Evolutionary conservation across 2,797 vertebrate genomes (phyloP), one percentile per base, ranked within the genome.

Genomic region (Allobates femoralis): DNA sequence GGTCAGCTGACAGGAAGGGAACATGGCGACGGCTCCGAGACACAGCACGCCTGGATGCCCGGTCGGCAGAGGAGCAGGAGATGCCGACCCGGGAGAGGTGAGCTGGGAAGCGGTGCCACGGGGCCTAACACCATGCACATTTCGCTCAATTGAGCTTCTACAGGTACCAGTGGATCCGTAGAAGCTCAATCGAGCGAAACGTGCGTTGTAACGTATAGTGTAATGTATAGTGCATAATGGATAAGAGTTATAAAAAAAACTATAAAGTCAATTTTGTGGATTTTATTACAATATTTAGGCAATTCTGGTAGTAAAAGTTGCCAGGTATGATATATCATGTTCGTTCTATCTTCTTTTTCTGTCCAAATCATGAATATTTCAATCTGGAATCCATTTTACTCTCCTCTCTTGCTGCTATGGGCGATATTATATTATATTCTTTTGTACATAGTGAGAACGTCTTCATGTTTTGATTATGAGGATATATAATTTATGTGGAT

Each of bases 401-500:
- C 50, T 18, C 28, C 26, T 74, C 37, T 74, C 66, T 74, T 26
- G 53, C 67, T 34, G 53, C n/a, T 34, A 23, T 28, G 34, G 56
- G 3, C 12, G 69, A 83, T 60, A 60, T 71, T 56, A 58, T 46
- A 83, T 74, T 60, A 21, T 62, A 74, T 60, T 83, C 30, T 46
- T 74, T 60, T 2, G 3, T 21, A 26, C 69, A 83, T 60, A 15
- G 34, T 21, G 34, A 69, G 69, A 71, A 84, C 3, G 41, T 64
- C 28, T 34, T 77, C 50, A 77, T 84, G 83, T 66, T 85, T 85
- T 69, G 23, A 73, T 79, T 73, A 85, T 76, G 41, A 85, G 56
- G 30, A 85, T 85, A 34, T 79, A 85, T 85, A 79, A 79, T 85
- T 85, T 23, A 85, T 58, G 51, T 15, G 34, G 76, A 14, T 58